Conservation (phyloP, 2,797 vertebrate genomes). For the Syncerus caffer region DNA sequence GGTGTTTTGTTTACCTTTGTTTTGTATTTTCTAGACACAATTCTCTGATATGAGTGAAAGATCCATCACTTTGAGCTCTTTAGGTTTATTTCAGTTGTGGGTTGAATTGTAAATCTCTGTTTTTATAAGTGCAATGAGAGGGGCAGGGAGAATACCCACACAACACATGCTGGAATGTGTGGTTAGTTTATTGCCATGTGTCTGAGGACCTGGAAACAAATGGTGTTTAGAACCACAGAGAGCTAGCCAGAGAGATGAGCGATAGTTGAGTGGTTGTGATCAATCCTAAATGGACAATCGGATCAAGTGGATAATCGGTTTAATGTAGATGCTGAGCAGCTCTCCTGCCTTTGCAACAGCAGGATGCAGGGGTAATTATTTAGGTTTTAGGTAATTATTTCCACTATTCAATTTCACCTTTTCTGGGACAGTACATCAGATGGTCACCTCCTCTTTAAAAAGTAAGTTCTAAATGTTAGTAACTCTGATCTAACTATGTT, state of each 20-base stretch:
- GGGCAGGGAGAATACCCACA: accelerated
- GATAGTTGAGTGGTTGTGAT: not conserved
- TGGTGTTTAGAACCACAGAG: not conserved
- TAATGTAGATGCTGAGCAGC: not conserved
- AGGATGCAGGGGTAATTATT: not conserved
- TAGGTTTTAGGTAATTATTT: not conserved
- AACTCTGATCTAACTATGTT: not conserved
- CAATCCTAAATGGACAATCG: not conserved
- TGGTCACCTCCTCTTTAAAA: not conserved
- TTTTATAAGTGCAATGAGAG: not conserved
- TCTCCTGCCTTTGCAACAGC: not conserved
- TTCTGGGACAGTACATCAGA: not conserved
- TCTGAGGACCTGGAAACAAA: not conserved
- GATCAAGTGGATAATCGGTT: not conserved
- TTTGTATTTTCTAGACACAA: constrained; percentile 7
- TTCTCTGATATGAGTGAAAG: not conserved
- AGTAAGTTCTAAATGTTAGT: not conserved
- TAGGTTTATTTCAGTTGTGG: not conserved
- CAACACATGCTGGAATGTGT: not conserved
- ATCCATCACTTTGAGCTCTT: not conserved
- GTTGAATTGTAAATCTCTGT: not conserved
- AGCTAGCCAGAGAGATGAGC: not conserved
- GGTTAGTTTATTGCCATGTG: not conserved
- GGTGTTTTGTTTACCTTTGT: not conserved
- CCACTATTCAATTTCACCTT: not conserved